phyloP scores from a whole-genome alignment of 2,797 vertebrate genomes.

The Phoebastria nigripes region DNA sequence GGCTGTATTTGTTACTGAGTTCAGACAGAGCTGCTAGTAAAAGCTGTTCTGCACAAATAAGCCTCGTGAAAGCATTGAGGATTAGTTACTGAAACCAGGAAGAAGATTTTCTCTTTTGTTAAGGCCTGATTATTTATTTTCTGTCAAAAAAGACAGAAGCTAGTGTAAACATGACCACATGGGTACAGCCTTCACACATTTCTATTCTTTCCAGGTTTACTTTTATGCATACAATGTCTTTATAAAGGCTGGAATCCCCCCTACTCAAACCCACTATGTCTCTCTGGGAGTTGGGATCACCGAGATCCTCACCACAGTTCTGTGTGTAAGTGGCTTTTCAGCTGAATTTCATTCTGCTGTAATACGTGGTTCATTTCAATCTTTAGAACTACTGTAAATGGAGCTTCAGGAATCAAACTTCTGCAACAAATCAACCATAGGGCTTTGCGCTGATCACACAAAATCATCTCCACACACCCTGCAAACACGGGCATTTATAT shows the following conservation, averaged over 20 bases:
- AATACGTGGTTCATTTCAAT: background rate
- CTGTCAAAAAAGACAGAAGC: background rate
- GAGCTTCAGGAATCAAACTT: background rate
- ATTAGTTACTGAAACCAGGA: background rate
- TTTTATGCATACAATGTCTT: constrained; percentile 83
- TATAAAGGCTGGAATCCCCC: constrained; percentile 74
- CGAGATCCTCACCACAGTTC: constrained; percentile 71
- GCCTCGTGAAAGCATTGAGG: constrained; percentile 42
- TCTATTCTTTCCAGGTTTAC: constrained; percentile 74
- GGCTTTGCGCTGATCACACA: background rate
- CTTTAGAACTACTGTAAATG: background rate
- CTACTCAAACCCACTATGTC: constrained; percentile 69
- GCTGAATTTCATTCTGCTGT: background rate
- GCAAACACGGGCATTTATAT: background rate
- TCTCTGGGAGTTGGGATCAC: constrained; percentile 78
- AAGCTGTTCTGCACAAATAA: background rate
- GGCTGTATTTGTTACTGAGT: background rate
- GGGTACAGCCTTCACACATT: background rate
- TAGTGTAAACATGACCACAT: background rate
- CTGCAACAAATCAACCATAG: background rate
- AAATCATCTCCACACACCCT: background rate
- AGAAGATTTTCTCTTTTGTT: constrained; percentile 70
- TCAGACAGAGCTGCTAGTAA: background rate
- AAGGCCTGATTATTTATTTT: background rate
- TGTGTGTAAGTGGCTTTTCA: constrained; percentile 76